Base-by-base conservation (phyloP, 2,888 invertebrate genomes). In the Drosophila anceps region DNA sequence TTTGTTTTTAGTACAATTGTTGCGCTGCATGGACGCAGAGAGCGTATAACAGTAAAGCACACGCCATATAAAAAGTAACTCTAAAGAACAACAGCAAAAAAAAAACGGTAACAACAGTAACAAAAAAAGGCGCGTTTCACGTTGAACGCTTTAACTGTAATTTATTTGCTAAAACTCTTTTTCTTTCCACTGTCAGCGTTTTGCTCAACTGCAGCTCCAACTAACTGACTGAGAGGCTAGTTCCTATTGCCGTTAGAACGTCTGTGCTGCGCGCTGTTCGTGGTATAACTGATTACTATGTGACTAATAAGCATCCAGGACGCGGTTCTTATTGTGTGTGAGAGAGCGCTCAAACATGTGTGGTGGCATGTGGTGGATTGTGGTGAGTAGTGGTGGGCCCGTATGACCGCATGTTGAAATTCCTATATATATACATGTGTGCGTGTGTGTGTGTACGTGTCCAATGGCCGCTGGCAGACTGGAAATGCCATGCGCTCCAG, bases 231-330 rank as follows among this genome's bases (percentile, higher is more conserved):
- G 44, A 24, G 35, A 35, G 29, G 12, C n/a, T 18, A 15, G n/a
- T 37, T 31, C 27, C 44, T 33, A 64, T 31, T 48, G 54, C 39
- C 44, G 33, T 31, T 33, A 41, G 1, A 35, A 61, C 72, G 81
- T 82, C 69, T 76, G 58, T 48, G 64, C 80, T 87, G 76, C 80
- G 65, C 76, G 76, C 78, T 87, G 82, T 73, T 65, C 71, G 82
- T 84, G 76, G 74, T 87, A 71, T 76, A 72, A 84, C 84, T 84
- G 82, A 35, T 67, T 61, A 59, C 48, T 55, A n/a, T n/a, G 61
- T 73, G 73, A 76, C 69, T 76, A 76, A 76, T 69, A 76, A 68
- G 70, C 70, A 64, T 73, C 73, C 78, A 78, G 77, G 77, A 73
- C 73, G 78, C 77, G 46, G n/a, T 13, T 13, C 55, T 13, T 53